Base-by-base conservation (phyloP, 2,888 invertebrate genomes). In the Ceraclea dissimilis region DNA sequence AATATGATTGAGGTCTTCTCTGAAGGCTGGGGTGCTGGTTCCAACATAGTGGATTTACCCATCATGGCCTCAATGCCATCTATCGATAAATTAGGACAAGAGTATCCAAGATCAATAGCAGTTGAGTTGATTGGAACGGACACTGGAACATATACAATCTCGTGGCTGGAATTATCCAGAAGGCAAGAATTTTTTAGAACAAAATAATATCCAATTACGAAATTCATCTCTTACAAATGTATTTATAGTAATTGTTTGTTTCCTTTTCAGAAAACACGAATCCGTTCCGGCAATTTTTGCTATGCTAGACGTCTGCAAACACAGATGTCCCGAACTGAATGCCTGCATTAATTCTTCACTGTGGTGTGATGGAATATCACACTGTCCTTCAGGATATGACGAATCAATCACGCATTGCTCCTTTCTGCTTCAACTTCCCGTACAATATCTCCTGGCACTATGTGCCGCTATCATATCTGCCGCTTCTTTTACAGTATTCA, bases 81-180 rank as follows among this genome's bases (percentile, higher is more conserved):
- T 0, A 75, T 78, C 1, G 82, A 83, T 65, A 74, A 77, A 20
- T 79, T 85, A 44, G 82, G 80, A 56, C 75, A 79, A 34, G 84
- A 85, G 66, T 78, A 82, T 65, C 76, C 83, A 1, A 78, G 86
- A 59, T 84, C 85, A 22, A 78, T 93, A 31, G 82, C 88, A 53
- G 83, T 92, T 1, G 92, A 93, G 67, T 89, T 91, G 65, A 76
- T 90, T 60, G 85, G 88, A 39, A 81, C 82, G 54, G 90, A 91
- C 65, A 79, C 81, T 52, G 89, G 85, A 19, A 79, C 83, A 8
- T 92, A 90, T 69, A 80, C 81, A 49, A 80, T 92, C 49, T 85
- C 86, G 59, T 93, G 92, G 92, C 78, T 92, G 69, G 92, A 93
- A 72, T 79, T 92, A 66, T 82, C 86, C 60, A 83, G 75, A 71